phyloP scores from a whole-genome alignment of 2,888 invertebrate species.

The Trissonchulus latispiculum region DNA sequence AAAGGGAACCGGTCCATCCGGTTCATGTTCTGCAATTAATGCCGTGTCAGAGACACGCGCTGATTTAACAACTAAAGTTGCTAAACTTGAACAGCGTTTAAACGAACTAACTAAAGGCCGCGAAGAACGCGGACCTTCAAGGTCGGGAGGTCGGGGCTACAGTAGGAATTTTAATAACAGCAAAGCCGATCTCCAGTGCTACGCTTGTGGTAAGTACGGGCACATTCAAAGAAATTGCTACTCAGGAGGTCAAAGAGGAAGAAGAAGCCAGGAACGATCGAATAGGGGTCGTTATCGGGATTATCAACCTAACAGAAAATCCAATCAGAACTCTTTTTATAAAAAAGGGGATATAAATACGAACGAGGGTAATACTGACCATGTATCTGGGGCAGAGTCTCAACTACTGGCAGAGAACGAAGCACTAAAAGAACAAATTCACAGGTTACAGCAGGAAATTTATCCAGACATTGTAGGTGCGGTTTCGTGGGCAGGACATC shows the following conservation, averaged over 20 bases:
- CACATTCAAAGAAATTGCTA: not conserved
- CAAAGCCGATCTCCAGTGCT: not conserved
- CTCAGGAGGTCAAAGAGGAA: not conserved
- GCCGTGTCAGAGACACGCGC: no score
- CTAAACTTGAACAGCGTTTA: no score
- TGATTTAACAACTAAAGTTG: no score
- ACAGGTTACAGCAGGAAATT: not conserved
- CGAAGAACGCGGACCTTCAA: no score
- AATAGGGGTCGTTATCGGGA: not conserved
- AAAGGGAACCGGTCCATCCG: no score
- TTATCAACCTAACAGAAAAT: no score
- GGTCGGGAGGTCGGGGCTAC: no score
- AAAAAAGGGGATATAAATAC: not conserved
- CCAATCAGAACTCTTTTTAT: not conserved
- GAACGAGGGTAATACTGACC: not conserved
- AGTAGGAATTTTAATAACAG: no score
- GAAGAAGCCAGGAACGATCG: no score
- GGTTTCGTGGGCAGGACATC: not conserved
- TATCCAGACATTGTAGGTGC: not conserved
- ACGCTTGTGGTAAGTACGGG: not conserved
- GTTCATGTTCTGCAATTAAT: no score
- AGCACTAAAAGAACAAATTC: not conserved
- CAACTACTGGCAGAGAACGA: not conserved
- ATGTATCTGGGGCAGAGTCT: not conserved
- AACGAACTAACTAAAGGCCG: no score